Conservation (phyloP, 2,113 vertebrate species). For the Nettapus auritus region DNA sequence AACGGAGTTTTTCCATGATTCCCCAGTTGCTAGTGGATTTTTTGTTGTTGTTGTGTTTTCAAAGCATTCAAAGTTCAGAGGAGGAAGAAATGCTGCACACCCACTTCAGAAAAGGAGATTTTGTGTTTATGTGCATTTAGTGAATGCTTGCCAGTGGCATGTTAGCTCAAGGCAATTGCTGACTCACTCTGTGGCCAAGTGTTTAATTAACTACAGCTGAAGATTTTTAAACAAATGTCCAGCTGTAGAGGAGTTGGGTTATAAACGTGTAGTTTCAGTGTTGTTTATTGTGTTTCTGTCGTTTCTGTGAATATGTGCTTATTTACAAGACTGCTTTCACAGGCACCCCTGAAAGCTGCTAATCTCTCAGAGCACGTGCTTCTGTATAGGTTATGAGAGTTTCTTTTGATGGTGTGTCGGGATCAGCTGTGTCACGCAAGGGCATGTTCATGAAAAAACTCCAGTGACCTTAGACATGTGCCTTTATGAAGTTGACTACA, state of each 20-base stretch:
- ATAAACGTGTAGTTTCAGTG: not conserved
- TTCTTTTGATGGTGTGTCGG: conserved; percentile 11
- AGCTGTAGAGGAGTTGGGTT: not conserved
- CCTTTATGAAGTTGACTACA: not conserved
- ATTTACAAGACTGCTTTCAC: not conserved
- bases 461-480: not conserved
- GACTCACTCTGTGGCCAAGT: not conserved
- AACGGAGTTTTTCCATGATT: not conserved
- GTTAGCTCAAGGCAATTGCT: not conserved
- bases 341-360: not conserved
- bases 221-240: not conserved
- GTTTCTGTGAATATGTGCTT: not conserved
- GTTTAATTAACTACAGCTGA: not conserved
- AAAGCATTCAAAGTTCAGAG: not conserved
- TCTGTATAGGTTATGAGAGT: not conserved
- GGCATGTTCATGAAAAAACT: not conserved
- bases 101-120: not conserved
- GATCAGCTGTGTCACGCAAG: not conserved
- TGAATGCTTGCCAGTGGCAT: not conserved
- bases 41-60: not conserved
- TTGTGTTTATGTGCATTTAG: not conserved
- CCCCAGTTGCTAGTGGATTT: not conserved
- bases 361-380: not conserved
- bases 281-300: not conserved
- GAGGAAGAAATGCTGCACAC: not conserved